These are phyloP conservation scores for Protonemura montana DNA, from an alignment of 2,888 invertebrate genomes.

Conservation along the genomic window DNA sequence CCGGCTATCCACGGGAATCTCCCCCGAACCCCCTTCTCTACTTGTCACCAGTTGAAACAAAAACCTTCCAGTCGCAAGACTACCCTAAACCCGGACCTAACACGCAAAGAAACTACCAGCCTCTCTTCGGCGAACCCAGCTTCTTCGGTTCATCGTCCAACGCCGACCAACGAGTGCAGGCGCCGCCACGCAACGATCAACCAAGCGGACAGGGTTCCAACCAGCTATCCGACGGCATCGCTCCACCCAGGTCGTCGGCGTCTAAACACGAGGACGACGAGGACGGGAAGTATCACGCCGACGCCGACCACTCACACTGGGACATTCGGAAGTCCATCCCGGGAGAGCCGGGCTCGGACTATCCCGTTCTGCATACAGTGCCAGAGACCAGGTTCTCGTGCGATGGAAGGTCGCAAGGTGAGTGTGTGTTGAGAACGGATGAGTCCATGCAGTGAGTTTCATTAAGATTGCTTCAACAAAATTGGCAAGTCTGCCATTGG, in stretches of 20 bases:
- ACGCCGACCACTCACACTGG: slow-evolving; percentile 61
- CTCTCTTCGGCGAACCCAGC: not conserved
- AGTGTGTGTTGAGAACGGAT: no score
- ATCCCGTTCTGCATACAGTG: slow-evolving; percentile 67
- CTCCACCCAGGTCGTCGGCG: not conserved
- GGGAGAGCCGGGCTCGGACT: slow-evolving; percentile 72
- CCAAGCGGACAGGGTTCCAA: slow-evolving; percentile 7
- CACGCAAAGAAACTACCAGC: not conserved
- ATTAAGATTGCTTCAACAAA: no score
- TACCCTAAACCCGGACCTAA: slow-evolving; percentile 26
- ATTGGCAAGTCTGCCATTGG: no score
- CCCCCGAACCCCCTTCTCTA: slow-evolving; percentile 20
- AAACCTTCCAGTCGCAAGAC: not conserved
- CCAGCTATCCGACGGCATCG: not conserved
- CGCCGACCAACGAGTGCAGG: not conserved
- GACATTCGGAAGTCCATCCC: slow-evolving; percentile 71
- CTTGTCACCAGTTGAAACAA: not conserved
- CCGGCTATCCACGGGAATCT: slow-evolving; percentile 29
- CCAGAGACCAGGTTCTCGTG: slow-evolving; percentile 71
- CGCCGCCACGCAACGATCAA: no score
- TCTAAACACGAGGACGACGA: slow-evolving; percentile 21
- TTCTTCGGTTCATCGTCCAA: slow-evolving; percentile 7
- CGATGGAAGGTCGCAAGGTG: slow-evolving; percentile 67
- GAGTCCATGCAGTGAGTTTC: no score
- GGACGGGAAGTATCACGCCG: slow-evolving; percentile 48